A percentile compares a stretch with the other conserved stretches of the same genome.
These are phyloP conservation scores for Oryzias woworae DNA, from an alignment of 2,113 vertebrate genomes.

Conservation along the genomic window DNA sequence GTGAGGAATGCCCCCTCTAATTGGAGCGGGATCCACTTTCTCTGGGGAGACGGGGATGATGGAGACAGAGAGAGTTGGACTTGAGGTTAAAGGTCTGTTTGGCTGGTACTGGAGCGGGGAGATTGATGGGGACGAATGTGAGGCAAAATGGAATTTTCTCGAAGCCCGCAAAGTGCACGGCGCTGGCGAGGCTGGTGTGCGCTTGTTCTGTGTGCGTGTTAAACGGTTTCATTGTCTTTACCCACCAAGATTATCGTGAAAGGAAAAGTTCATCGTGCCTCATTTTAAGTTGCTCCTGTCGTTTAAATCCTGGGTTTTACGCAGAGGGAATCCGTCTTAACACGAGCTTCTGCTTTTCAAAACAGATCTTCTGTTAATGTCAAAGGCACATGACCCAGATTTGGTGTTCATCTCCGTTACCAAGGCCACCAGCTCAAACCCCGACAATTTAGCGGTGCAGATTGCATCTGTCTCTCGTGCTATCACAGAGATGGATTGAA, in stretches of 20 bases:
- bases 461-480: conserved; percentile 37
- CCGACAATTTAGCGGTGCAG: conserved; percentile 11
- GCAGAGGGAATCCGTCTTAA: neutral
- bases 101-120: conserved; percentile 35
- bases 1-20: conserved; percentile 72
- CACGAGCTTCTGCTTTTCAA: conserved; percentile 15
- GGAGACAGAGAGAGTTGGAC: conserved; percentile 45
- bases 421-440: conserved; percentile 48
- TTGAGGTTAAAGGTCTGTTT: conserved; percentile 62
- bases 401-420: conserved; percentile 41
- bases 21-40: conserved; percentile 63
- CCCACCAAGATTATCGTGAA: conserved; percentile 43
- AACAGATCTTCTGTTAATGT: conserved; percentile 19
- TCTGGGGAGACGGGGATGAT: conserved; percentile 38
- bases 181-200: conserved; percentile 35
- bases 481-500: conserved; percentile 18
- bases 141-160: conserved; percentile 50
- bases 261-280: conserved; percentile 37
- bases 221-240: conserved; percentile 42
- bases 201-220: conserved; percentile 36
- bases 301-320: neutral
- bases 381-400: conserved; percentile 44
- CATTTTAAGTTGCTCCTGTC: neutral
- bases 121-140: conserved; percentile 59
- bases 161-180: conserved; percentile 39